Evolutionary conservation across 2,797 vertebrate genomes (phyloP).

Genomic region (Fringilla coelebs): DNA sequence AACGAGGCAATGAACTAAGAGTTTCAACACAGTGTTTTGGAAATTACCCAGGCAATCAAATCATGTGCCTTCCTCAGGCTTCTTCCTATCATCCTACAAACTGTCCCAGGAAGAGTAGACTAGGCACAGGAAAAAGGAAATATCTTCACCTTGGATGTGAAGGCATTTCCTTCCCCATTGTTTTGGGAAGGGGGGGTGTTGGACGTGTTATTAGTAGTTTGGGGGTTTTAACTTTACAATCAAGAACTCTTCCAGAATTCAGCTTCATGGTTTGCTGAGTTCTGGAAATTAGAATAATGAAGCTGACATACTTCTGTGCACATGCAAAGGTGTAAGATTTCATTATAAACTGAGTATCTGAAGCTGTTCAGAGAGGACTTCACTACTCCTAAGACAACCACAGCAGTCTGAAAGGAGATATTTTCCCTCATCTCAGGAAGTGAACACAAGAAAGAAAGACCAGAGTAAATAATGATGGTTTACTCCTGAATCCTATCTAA

Average conservation of each 20-base stretch:
- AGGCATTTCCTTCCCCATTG: background rate
- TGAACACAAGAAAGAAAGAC: background rate
- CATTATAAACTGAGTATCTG: background rate
- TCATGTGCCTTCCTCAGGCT: background rate
- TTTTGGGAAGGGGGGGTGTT: accelerated
- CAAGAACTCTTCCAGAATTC: background rate
- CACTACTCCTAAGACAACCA: background rate
- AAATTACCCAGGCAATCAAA: background rate
- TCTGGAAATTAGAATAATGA: background rate
- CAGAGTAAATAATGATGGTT: background rate
- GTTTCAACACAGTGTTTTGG: background rate
- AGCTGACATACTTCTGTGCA: background rate
- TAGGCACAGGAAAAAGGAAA: background rate
- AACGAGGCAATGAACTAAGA: constrained; percentile 4
- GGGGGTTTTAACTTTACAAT: background rate
- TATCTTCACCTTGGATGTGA: background rate
- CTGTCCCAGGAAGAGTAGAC: background rate
- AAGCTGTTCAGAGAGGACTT: background rate
- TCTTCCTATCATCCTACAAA: background rate
- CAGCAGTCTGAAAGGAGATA: background rate
- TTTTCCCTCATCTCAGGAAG: background rate
- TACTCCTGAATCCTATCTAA: background rate
- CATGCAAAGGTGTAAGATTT: background rate
- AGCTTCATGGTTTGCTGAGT: background rate
- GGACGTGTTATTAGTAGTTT: background rate